A percentile compares a stretch with the other conserved stretches of the same genome.
Evolutionary conservation across 2,888 invertebrate genomes (phyloP).

Genomic region (Flabesymbios commensalis): DNA sequence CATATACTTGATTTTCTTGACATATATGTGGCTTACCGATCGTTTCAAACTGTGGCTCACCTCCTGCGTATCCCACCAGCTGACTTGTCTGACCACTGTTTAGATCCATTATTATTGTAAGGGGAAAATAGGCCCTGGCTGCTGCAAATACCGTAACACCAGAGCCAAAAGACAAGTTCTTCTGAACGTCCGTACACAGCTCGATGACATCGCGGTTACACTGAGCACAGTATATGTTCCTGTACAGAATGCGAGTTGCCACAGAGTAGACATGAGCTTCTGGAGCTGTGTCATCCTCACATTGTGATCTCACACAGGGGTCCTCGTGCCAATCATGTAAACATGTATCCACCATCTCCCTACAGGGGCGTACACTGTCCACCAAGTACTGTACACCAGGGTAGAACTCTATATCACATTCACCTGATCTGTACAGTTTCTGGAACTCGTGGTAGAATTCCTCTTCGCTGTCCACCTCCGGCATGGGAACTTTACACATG

Average conservation of each 20-base stretch:
- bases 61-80: neutral
- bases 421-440: neutral
- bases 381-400: neutral
- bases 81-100: neutral
- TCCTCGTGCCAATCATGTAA: neutral
- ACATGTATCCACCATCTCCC: neutral
- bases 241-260: neutral
- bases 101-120: conserved; percentile 3
- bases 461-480: neutral
- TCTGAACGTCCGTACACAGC: neutral
- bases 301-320: neutral
- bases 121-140: neutral
- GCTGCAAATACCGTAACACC: neutral
- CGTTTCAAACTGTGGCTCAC: neutral
- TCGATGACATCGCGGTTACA: neutral
- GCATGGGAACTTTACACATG: neutral
- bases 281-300: neutral
- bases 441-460: neutral
- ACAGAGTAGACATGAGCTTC: neutral
- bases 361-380: neutral
- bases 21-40: neutral
- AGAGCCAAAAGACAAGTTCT: neutral
- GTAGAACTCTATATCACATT: too few species aligned
- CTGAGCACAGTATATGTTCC: neutral
- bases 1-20: conserved; percentile 1